Conservation (phyloP, 2,113 vertebrate species). For the Panthera tigris region DNA sequence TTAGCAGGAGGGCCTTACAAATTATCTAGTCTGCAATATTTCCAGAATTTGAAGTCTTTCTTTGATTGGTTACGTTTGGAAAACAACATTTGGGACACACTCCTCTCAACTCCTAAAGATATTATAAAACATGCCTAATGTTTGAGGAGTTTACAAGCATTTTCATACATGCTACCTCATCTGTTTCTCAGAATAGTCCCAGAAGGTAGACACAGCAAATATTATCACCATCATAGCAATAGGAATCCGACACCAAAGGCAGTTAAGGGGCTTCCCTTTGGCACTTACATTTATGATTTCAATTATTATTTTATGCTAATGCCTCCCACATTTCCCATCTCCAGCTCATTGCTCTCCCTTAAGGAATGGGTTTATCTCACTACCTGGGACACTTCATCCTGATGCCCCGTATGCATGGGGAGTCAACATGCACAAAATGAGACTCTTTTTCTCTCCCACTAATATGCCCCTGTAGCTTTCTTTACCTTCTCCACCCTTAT, state of each 20-base stretch:
- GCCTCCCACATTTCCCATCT: neutral
- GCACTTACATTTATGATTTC: neutral
- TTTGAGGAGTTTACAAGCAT: neutral
- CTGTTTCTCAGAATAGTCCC: neutral
- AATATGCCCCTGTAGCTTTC: neutral
- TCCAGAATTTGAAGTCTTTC: constrained; percentile 23
- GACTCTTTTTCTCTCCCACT: neutral
- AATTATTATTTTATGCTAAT: neutral
- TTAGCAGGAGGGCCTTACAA: neutral
- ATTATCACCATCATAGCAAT: neutral
- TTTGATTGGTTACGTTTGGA: constrained; percentile 39
- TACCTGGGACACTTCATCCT: neutral
- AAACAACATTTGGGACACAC: constrained; percentile 46
- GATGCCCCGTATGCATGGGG: fast-evolving
- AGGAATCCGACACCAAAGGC: neutral
- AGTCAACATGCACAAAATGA: neutral
- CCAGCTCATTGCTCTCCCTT: neutral
- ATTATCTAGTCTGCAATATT: neutral
- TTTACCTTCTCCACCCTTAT: neutral
- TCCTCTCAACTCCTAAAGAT: constrained; percentile 18
- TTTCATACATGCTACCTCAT: neutral
- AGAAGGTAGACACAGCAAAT: neutral
- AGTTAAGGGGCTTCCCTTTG: neutral
- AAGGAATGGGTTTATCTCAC: neutral
- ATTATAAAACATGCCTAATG: neutral